Base-by-base conservation (phyloP, 2,113 vertebrate genomes). In the Megaptera novaeangliae region DNA sequence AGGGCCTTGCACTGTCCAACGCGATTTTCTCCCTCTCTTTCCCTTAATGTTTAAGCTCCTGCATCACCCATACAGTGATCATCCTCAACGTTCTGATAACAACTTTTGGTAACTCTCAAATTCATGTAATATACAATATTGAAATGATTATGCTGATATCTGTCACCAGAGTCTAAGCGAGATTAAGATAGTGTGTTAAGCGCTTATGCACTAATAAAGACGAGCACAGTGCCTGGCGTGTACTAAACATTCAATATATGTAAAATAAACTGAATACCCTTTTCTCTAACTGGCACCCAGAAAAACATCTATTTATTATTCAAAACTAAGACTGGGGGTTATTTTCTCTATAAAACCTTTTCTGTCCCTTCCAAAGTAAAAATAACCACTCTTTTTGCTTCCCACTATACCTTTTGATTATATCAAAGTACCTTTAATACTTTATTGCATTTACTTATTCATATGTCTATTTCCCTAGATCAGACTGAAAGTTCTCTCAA, bases 241-340 rank as follows among this genome's bases (percentile, higher is more conserved):
- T 57, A 61, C 10, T 31, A 74, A 36, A 46, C 27, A 64, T 68
- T 96, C 49, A 36, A 27, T 44, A 80, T 39, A 80, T 12, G 2
- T 29, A 49, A 92, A 84, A 66, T 69, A 46, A 81, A 75, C 49
- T n/a, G 27, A 94, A 89, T 41, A 80, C 3, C 21, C 29, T 57
- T 89, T 72, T 46, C 17, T 49, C 57, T 59, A 31, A 91, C 5
- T 20, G 10, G 36, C 23, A 91, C 39, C 41, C 66, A 84, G 57
- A 91, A 88, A 39, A 64, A 55, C 3, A 86, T 27, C 21, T 74
- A 61, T 57, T 75, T 92, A 66, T 49, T 80, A 80, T 61, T 52
- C 72, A 93, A 95, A 93, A 94, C 41, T 46, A 88, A 90, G 29
- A 55, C 44, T n/a, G 20, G 72, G n/a, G 13, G 90, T 90, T 82